These are phyloP conservation scores for Suncus etruscus DNA, from an alignment of 2,113 vertebrate species.

Conservation along the genomic window DNA sequence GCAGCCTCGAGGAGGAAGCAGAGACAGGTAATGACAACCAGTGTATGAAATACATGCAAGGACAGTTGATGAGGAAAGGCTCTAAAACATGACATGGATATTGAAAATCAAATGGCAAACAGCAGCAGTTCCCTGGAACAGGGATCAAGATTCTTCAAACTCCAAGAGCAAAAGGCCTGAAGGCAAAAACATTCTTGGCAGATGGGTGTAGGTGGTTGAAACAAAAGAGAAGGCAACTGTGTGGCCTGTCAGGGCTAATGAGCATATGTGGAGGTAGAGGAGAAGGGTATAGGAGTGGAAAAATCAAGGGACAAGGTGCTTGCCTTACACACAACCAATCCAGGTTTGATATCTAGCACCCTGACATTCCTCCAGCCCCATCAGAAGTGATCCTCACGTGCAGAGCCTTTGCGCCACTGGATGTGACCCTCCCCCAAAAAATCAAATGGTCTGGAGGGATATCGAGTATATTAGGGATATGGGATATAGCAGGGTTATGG, in stretches of 20 bases:
- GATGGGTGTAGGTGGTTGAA: not conserved
- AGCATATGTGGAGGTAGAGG: not conserved
- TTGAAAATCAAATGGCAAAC: constrained; percentile 10
- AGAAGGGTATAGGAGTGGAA: not conserved
- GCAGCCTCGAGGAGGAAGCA: not conserved
- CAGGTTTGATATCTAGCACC: too few species aligned
- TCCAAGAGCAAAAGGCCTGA: not conserved
- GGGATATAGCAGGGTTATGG: too few species aligned
- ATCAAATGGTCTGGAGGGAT: too few species aligned
- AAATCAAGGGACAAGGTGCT: not conserved
- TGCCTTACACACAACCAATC: rapidly evolving
- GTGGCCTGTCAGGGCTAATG: not conserved
- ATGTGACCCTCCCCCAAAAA: too few species aligned
- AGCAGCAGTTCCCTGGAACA: not conserved
- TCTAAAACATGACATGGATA: not conserved
- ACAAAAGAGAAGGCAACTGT: not conserved
- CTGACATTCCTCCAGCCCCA: too few species aligned
- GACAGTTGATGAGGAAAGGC: not conserved
- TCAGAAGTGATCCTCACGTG: too few species aligned
- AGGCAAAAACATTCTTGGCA: not conserved
- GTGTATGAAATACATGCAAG: not conserved
- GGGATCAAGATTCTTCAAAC: not conserved
- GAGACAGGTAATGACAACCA: not conserved
- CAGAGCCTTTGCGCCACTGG: too few species aligned
- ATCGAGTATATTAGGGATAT: too few species aligned